These are phyloP conservation scores for Syrmaticus mikado DNA, from an alignment of 2,113 vertebrate genomes.

Conservation along the genomic window DNA sequence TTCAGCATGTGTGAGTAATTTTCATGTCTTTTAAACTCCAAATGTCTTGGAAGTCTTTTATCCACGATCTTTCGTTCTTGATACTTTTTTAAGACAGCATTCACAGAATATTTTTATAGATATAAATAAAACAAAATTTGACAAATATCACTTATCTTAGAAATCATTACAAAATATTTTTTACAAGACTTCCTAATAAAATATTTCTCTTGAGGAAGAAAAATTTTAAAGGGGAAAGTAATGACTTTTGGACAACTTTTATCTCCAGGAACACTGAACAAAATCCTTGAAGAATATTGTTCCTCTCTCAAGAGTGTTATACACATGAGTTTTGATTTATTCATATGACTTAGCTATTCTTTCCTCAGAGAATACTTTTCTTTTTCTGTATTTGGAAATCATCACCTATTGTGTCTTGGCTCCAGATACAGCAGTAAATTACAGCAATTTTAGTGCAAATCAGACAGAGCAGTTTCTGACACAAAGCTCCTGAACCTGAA, in stretches of 20 bases:
- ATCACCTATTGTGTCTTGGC: background rate
- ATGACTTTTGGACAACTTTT: background rate
- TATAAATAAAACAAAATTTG: background rate
- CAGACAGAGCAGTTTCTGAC: background rate
- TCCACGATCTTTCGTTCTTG: background rate
- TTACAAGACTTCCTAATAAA: background rate
- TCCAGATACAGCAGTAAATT: background rate
- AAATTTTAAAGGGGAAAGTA: background rate
- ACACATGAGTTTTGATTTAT: background rate
- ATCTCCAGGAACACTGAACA: background rate
- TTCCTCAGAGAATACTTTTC: background rate
- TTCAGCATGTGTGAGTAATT: background rate
- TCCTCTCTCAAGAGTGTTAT: background rate
- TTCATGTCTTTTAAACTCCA: background rate
- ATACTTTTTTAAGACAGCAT: background rate
- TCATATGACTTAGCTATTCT: background rate
- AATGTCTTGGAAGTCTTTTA: background rate
- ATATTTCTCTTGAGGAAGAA: background rate
- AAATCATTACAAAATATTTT: background rate
- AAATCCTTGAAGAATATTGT: background rate
- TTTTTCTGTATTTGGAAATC: background rate
- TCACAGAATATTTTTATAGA: background rate
- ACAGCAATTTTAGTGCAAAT: background rate
- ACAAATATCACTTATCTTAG: background rate
- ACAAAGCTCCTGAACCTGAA: background rate